These are phyloP conservation scores for Peromyscus attwateri DNA, from an alignment of 2,797 vertebrate genomes.

Conservation along the genomic window DNA sequence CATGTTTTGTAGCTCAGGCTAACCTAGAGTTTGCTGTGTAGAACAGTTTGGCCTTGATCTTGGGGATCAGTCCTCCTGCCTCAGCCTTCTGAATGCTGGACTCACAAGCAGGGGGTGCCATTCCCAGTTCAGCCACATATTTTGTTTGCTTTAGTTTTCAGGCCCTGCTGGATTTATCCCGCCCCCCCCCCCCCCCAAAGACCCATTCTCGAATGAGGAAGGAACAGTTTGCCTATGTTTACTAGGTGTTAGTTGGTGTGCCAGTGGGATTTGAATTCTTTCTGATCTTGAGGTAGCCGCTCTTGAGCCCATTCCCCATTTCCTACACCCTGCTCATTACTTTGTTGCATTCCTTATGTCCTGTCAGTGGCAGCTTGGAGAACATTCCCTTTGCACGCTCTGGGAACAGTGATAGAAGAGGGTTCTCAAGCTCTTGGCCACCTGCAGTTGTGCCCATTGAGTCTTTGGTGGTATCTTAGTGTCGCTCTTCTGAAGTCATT, in stretches of 20 bases:
- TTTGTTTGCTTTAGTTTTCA: constrained; percentile 12
- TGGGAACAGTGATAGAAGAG: neutral
- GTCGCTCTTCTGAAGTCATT: neutral
- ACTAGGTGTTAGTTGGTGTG: neutral
- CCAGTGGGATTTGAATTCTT: neutral
- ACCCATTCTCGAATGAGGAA: neutral
- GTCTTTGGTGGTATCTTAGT: neutral
- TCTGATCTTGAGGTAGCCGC: neutral
- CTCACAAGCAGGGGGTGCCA: neutral
- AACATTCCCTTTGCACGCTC: neutral
- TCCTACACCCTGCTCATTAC: neutral
- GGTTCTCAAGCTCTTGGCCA: neutral
- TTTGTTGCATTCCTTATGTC: neutral
- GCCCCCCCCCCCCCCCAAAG: neutral
- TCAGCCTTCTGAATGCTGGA: neutral
- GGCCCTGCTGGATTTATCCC: neutral
- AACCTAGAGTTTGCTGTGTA: neutral
- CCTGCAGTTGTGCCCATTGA: neutral
- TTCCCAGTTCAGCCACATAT: neutral
- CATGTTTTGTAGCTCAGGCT: neutral
- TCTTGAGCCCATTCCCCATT: neutral
- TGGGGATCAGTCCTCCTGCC: neutral
- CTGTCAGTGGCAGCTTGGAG: neutral
- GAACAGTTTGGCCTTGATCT: neutral
- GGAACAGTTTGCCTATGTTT: neutral